These are phyloP conservation scores for Drosophila ohnishii DNA, from an alignment of 1,140 invertebrate genomes.

Conservation along the genomic window DNA sequence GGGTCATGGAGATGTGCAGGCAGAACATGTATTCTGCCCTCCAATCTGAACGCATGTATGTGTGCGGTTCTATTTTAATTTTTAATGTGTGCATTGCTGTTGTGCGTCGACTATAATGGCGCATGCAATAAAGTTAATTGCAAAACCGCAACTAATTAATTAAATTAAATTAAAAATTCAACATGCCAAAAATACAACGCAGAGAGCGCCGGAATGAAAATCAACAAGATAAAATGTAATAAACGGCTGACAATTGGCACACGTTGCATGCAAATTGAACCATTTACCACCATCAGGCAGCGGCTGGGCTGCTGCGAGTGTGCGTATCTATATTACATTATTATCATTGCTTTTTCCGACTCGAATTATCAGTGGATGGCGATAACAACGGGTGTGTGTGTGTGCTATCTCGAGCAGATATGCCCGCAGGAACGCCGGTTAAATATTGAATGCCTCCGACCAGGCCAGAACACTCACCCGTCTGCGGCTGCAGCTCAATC, in stretches of 20 bases:
- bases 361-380: slow-evolving; percentile 55
- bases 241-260: slow-evolving; percentile 80
- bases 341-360: slow-evolving; percentile 50
- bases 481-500: slow-evolving; percentile 94
- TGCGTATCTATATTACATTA: slow-evolving; percentile 41
- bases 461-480: slow-evolving; percentile 84
- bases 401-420: slow-evolving; percentile 36
- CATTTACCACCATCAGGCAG: slow-evolving; percentile 47
- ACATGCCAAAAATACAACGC: slow-evolving; percentile 73
- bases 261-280: slow-evolving; percentile 78
- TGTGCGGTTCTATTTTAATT: slow-evolving; percentile 78
- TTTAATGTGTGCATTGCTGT: slow-evolving; percentile 74
- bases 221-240: slow-evolving; percentile 81
- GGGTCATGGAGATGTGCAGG: slow-evolving; percentile 8
- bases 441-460: slow-evolving; percentile 14
- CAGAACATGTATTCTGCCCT: slow-evolving; percentile 20
- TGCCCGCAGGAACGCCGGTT: slow-evolving; percentile 29
- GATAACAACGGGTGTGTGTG: slow-evolving; percentile 15
- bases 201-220: slow-evolving; percentile 63
- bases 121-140: slow-evolving; percentile 83
- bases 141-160: slow-evolving; percentile 83
- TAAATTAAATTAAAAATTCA: slow-evolving; percentile 83
- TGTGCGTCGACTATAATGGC: slow-evolving; percentile 68
- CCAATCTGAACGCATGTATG: slow-evolving; percentile 27
- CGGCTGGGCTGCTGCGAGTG: not conserved